These are phyloP conservation scores for Nylanderia fulva DNA, from an alignment of 1,140 invertebrate genomes.

Conservation along the genomic window DNA sequence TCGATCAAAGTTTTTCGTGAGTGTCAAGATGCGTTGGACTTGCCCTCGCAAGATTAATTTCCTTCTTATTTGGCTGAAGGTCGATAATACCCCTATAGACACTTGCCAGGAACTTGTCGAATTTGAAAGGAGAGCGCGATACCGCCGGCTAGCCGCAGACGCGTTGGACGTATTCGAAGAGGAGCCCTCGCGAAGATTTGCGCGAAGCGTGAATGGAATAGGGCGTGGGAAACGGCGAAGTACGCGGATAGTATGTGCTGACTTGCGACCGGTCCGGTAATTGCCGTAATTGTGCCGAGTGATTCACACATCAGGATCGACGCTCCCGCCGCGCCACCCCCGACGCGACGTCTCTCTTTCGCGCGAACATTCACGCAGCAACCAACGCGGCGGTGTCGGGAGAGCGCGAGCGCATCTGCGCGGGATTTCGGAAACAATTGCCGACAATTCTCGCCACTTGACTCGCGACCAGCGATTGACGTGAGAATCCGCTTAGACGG, in stretches of 20 bases:
- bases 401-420: conserved; percentile 81
- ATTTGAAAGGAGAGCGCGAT: not conserved
- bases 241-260: conserved; percentile 79
- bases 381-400: conserved; percentile 31
- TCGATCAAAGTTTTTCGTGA: not conserved
- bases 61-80: no score
- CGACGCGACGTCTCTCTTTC: conserved; percentile 49
- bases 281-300: conserved; percentile 86
- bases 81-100: no score
- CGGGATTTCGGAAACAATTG: conserved; percentile 87
- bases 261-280: conserved; percentile 83
- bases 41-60: no score
- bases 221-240: conserved; percentile 84
- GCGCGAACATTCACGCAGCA: conserved; percentile 50
- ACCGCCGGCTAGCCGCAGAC: not conserved
- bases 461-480: conserved; percentile 85
- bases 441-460: conserved; percentile 86
- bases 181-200: conserved; percentile 82
- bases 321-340: conserved; percentile 54
- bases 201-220: conserved; percentile 83
- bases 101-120: not conserved
- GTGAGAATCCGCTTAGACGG: conserved; percentile 85
- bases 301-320: conserved; percentile 86
- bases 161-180: conserved; percentile 45
- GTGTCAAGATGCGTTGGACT: no score